Base-by-base conservation (phyloP, 37 sponge, comb jelly and placozoan species). In the Aphrocallistes beatrix region DNA sequence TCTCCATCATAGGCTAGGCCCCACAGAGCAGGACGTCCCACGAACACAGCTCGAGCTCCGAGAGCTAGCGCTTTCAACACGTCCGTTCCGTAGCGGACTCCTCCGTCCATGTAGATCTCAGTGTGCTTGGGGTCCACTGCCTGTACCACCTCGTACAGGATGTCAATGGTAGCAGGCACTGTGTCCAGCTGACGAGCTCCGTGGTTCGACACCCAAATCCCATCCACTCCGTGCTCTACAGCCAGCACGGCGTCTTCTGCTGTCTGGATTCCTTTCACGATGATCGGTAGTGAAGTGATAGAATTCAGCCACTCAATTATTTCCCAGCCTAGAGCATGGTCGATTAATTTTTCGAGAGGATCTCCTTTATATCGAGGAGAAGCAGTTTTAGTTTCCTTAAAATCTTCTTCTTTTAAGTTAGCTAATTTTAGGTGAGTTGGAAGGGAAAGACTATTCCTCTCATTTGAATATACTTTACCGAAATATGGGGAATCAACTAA, bases 181-280 rank as follows among this genome's bases (percentile, higher is more conserved):
- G 88, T 88, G 86, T 96, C 96, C 51, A 96, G 89, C 82, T 96
- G 96, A 37, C 96, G 86, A 0, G 90, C 96, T 36, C 96, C 96
- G 75, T 96, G 96, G 84, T 96, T 96, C 10, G 96, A 96, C 38
- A 96, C 94, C 48, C 95, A 39, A 19, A 96, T 94, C 17, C 92
- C 96, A 36, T 88, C 81, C 23, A 93, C 88, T 16, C 92, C 90
- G 28, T 89, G 90, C 81, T 39, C 83, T 8, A 92, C 51, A 6
- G 94, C 94, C 39, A 90, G 86, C 21, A 25, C 21, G 25, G 94
- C 96, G 90, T 91, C 96, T 38, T 95, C 94, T 75, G 87, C 87
- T 34, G 90, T 93, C 82, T 91, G 87, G 25, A 95, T 88, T 37
- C 96, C 96, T 49, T 95, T 95, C 50, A 95, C 36, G 0, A 95